Conservation (phyloP, 2,888 invertebrate genomes). For the Hydrotaea diabolus region DNA sequence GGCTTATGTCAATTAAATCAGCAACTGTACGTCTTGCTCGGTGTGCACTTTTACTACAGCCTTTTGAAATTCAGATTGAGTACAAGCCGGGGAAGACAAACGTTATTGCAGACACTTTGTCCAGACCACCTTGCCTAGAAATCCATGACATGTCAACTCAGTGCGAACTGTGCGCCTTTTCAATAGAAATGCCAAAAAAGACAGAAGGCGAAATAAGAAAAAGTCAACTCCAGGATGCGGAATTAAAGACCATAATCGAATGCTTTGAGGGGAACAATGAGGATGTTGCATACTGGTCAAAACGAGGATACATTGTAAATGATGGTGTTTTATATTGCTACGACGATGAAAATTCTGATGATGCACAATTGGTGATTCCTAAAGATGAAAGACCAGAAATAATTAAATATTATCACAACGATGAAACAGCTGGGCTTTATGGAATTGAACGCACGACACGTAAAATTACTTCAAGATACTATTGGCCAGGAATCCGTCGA, state of each 20-base stretch:
- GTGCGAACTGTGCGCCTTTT: slow-evolving; percentile 39
- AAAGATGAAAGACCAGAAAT: no score
- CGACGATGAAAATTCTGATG: slow-evolving; percentile 25
- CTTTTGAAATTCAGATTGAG: slow-evolving; percentile 70
- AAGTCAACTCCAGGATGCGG: slow-evolving; percentile 31
- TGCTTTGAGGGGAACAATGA: slow-evolving; percentile 26
- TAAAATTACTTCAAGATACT: slow-evolving; percentile 31
- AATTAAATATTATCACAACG: slow-evolving; percentile 26
- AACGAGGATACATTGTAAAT: slow-evolving; percentile 23
- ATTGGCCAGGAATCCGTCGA: slow-evolving; percentile 19
- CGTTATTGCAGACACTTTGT: slow-evolving; percentile 67
- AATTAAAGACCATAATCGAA: slow-evolving; percentile 34
- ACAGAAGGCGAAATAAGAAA: neutral
- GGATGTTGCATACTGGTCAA: slow-evolving; percentile 39
- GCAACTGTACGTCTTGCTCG: slow-evolving; percentile 78
- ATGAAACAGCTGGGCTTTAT: slow-evolving; percentile 45
- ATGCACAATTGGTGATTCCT: no score
- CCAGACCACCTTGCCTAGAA: slow-evolving; percentile 51
- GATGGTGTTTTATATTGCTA: neutral
- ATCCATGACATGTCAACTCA: neutral
- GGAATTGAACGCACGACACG: slow-evolving; percentile 32
- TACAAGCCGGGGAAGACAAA: slow-evolving; percentile 75
- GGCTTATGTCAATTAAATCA: slow-evolving; percentile 78
- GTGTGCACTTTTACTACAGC: slow-evolving; percentile 80
- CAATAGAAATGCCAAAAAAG: slow-evolving; percentile 35